Conservation (phyloP, 2,113 vertebrate species). For the Myrmecobius fasciatus region DNA sequence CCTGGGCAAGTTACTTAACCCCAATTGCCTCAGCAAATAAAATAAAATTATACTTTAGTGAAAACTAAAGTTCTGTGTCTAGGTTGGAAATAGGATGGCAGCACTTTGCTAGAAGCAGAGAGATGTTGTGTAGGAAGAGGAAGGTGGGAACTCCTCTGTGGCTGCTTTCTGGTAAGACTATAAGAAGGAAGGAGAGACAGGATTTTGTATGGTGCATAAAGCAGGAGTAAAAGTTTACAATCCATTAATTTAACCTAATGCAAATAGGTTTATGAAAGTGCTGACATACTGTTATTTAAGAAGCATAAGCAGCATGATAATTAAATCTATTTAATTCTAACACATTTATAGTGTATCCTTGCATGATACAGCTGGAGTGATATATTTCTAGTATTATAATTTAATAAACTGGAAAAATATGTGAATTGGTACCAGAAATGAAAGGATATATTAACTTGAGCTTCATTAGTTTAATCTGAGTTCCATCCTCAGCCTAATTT, state of each 20-base stretch:
- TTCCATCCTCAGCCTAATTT: constrained; percentile 32
- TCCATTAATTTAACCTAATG: constrained; percentile 70
- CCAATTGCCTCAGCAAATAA: too few relatives aligned
- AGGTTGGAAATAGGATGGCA: background rate
- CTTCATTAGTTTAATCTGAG: constrained; percentile 39
- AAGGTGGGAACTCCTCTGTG: rapidly evolving
- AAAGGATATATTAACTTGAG: constrained; percentile 20
- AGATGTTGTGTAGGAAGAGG: background rate
- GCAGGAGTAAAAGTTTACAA: constrained; percentile 63
- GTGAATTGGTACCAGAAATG: constrained; percentile 34
- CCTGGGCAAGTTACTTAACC: too few relatives aligned
- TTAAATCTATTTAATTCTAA: constrained; percentile 70
- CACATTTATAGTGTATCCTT: constrained; percentile 57
- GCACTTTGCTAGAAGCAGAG: background rate
- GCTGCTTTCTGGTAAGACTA: background rate
- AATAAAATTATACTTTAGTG: background rate
- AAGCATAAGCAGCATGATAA: constrained; percentile 60
- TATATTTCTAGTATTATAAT: constrained; percentile 36
- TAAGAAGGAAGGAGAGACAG: background rate
- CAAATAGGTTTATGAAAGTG: constrained; percentile 73
- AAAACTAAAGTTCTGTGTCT: background rate
- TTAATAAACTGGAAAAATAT: constrained; percentile 16
- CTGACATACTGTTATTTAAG: constrained; percentile 67
- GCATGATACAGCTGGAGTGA: constrained; percentile 11
- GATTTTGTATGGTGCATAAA: background rate